Conservation (phyloP, 2,888 invertebrate genomes). For the Lithophane semibrunnea region DNA sequence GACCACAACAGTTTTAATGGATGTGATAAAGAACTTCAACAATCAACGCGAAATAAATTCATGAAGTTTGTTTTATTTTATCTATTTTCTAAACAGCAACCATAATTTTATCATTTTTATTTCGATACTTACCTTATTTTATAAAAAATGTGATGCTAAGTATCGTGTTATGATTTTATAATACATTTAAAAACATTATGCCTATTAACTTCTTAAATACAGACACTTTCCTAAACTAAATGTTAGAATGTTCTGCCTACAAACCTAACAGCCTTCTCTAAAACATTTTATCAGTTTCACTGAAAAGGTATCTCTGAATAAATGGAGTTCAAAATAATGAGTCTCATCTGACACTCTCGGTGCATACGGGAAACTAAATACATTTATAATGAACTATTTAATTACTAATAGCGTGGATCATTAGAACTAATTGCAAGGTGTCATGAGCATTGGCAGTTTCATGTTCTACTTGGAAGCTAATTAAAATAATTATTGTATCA, state of each 20-base stretch:
- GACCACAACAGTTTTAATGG: not conserved
- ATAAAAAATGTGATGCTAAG: not conserved
- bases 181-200: no score
- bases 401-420: constrained; percentile 8
- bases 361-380: constrained; percentile 7
- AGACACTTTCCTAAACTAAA: no score
- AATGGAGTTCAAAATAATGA: not conserved
- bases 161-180: no score
- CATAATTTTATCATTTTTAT: not conserved
- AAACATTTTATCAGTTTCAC: not conserved
- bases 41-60: not conserved
- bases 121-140: no score
- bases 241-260: no score
- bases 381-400: no score
- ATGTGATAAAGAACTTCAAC: constrained; percentile 13
- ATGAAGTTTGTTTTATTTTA: not conserved
- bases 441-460: not conserved
- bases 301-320: no score
- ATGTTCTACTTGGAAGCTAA: not conserved
- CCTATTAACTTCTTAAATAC: no score
- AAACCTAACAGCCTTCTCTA: not conserved
- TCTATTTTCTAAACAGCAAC: rapidly evolving
- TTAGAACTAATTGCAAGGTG: constrained; percentile 11
- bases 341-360: not conserved
- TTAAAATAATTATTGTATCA: not conserved